phyloP scores from a whole-genome alignment of 2,888 invertebrate genomes.

The Harpalus rufipes region DNA sequence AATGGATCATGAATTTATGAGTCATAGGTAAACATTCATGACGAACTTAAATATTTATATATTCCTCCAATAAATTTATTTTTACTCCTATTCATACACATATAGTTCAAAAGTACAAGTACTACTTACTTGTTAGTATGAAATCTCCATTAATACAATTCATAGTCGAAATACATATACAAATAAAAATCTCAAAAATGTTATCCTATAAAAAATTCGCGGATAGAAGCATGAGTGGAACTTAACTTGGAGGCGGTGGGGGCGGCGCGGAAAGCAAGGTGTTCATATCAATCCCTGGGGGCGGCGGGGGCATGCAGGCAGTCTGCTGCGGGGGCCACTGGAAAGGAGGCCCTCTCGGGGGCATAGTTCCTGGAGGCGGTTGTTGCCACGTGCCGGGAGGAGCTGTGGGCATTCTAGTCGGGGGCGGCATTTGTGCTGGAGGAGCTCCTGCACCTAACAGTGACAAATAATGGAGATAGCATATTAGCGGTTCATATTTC shows the following conservation, averaged over 20 bases:
- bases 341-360: conserved; percentile 76
- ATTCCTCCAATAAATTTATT: conserved; percentile 42
- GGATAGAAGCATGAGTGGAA: conserved; percentile 7
- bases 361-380: conserved; percentile 70
- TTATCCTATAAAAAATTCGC: conserved; percentile 2
- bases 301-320: conserved; percentile 76
- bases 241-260: conserved; percentile 81
- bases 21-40: conserved; percentile 15
- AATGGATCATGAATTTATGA: conserved; percentile 10
- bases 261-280: conserved; percentile 83
- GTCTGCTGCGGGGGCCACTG: conserved; percentile 76
- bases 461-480: too few relatives aligned
- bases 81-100: conserved; percentile 25
- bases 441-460: conserved; percentile 70
- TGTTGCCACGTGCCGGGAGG: conserved; percentile 67
- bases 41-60: conserved; percentile 13
- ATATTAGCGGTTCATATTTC: too few relatives aligned
- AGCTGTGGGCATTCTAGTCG: conserved; percentile 67
- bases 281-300: conserved; percentile 80
- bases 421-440: conserved; percentile 69
- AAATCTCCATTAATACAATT: conserved; percentile 12
- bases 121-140: conserved; percentile 40
- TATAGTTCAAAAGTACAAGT: conserved; percentile 34
- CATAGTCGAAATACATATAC: conserved; percentile 14
- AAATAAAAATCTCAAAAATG: conserved; percentile 16